Base-by-base conservation (phyloP, 2,113 vertebrate species). In the Cyanoliseus patagonus region DNA sequence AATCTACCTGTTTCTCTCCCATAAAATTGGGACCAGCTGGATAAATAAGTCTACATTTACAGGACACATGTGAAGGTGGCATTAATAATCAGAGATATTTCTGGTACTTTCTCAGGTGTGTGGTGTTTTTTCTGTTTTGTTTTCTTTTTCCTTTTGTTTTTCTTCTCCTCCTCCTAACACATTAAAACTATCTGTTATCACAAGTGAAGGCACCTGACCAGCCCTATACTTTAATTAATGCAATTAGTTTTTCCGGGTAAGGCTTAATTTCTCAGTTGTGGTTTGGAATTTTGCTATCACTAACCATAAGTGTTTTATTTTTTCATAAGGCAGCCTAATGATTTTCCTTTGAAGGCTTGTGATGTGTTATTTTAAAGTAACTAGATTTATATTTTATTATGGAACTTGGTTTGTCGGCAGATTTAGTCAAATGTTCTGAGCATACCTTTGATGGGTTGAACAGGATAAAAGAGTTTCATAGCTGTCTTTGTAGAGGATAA, bases 401-500 rank as follows among this genome's bases (percentile, higher is more conserved):
- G 66, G 81, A 92, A 49, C 77, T 92, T 72, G 74, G 81, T 91
- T 95, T 96, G 88, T 95, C 94, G 94, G 88, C 88, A 94, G 90
- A 90, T 92, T 94, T 96, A 96, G 86, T 92, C 59, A 94, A 92
- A 91, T 83, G 69, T 94, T 94, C 88, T 92, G 77, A 97, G 91
- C 6, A 2, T 87, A 87, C 72, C 62, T 95, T 95, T 97, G 93
- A 97, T 94, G 86, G 86, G 69, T 68, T 92, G 90, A 95, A 94
- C 83, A 83, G 90, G 94, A 94, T 94, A 92, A 94, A 96, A 97
- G 95, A 86, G 83, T 79, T 87, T 93, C 73, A 64, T 24, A 84
- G 80, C 83, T 90, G 88, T 86, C 88, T 95, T 95, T 96, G 95
- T 92, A 91, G 86, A 92, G 86, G 86, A 95, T 95, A 94, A 96